Evolutionary conservation across 2,113 vertebrate genomes (phyloP).

Genomic region (Corynorhinus townsendii): DNA sequence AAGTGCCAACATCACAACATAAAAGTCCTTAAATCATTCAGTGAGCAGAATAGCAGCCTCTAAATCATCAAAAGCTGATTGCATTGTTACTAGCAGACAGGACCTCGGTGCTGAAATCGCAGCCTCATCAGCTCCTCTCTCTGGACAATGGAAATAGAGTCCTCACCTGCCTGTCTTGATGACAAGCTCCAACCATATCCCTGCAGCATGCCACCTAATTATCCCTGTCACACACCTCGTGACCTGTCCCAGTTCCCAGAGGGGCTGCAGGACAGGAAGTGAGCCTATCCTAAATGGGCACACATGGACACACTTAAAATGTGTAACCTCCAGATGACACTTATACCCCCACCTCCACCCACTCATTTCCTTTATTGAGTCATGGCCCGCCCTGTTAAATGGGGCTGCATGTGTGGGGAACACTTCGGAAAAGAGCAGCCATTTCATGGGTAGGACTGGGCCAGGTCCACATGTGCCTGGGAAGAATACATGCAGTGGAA

Average conservation of each 20-base stretch:
- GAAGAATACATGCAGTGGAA: not conserved
- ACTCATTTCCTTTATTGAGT: not conserved
- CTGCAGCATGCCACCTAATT: not conserved
- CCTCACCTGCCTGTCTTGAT: not conserved
- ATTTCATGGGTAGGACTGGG: not conserved
- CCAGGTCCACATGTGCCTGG: not conserved
- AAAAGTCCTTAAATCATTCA: conserved; percentile 27
- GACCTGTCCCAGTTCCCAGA: not conserved
- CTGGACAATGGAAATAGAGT: not conserved
- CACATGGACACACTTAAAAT: not conserved
- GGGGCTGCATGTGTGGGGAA: not conserved
- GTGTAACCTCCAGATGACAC: not conserved
- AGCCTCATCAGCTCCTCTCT: not conserved
- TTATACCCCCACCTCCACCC: not conserved
- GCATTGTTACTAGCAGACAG: not conserved
- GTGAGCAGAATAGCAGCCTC: not conserved
- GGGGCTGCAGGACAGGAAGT: conserved; percentile 19
- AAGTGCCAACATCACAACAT: not conserved
- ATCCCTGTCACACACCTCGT: not conserved
- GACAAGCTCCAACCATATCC: conserved; percentile 10
- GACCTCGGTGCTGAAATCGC: not conserved
- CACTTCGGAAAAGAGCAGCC: not conserved
- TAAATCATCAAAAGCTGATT: conserved; percentile 22
- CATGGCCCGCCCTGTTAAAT: not conserved
- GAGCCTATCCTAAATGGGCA: not conserved